phyloP scores from a whole-genome alignment of 2,113 vertebrate genomes.

The Lethenteron reissneri region DNA sequence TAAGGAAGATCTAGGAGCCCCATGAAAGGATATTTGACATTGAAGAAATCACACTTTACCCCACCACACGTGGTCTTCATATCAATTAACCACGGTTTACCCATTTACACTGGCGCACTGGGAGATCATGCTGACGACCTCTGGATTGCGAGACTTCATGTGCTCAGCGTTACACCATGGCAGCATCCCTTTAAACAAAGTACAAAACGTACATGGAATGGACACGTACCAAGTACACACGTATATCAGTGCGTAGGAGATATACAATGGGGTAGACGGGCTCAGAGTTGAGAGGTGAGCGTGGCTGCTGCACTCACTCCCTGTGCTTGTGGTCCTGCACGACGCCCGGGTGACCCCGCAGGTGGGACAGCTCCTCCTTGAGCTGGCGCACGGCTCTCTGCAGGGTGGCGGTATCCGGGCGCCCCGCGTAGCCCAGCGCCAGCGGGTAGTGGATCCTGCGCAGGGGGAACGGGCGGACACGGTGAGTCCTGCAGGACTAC shows the following conservation, averaged over 20 bases:
- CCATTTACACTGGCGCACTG: too few species aligned
- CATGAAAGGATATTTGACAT: too few species aligned
- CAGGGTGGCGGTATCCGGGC: conserved; percentile 47
- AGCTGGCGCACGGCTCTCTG: conserved; percentile 44
- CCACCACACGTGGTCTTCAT: too few species aligned
- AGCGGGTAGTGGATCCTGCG: conserved; percentile 71
- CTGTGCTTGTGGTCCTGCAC: conserved; percentile 39
- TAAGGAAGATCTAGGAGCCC: too few species aligned
- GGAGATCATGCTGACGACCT: too few species aligned
- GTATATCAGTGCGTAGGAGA: neutral
- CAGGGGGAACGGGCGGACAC: neutral
- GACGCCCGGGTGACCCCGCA: conserved; percentile 26
- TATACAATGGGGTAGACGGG: neutral
- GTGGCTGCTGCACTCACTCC: conserved; percentile 17
- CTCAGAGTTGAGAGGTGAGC: neutral
- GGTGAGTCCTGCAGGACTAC: neutral
- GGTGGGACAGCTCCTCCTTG: conserved; percentile 30
- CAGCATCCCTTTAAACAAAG: too few species aligned
- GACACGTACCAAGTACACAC: neutral
- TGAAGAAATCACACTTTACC: too few species aligned
- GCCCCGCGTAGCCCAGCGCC: conserved; percentile 49
- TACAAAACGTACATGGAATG: neutral
- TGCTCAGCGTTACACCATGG: too few species aligned
- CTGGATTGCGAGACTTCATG: too few species aligned
- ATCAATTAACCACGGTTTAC: too few species aligned